These are phyloP conservation scores for Helicoverpa zea DNA, from an alignment of 1,140 invertebrate genomes.

Conservation along the genomic window DNA sequence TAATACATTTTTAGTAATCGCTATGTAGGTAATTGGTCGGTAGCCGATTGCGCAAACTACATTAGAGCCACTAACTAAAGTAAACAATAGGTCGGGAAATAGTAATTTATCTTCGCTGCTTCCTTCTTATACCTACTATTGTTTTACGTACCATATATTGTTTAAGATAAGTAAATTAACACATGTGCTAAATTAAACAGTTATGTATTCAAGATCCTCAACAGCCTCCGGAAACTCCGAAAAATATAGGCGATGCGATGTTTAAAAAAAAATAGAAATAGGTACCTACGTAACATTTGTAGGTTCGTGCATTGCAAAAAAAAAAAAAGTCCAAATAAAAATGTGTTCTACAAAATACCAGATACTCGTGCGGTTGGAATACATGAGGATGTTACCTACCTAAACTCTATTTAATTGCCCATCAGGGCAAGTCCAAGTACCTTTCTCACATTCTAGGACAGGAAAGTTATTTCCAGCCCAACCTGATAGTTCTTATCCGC, in stretches of 20 bases:
- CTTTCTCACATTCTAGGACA: constrained; percentile 15
- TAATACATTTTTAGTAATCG: constrained; percentile 15
- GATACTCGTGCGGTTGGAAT: neutral
- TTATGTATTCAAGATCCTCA: no score
- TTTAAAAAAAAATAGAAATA: no score
- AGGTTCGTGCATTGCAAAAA: no score
- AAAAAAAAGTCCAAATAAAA: no score
- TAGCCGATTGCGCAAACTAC: constrained; percentile 24
- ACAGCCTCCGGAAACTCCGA: no score
- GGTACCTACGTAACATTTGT: no score
- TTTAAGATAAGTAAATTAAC: constrained; percentile 18
- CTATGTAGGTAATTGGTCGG: constrained; percentile 20
- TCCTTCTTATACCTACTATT: constrained; percentile 26
- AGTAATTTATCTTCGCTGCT: constrained; percentile 19
- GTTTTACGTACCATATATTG: constrained; percentile 32
- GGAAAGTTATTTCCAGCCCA: constrained; percentile 6
- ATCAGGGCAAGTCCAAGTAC: neutral
- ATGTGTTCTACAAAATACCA: no score
- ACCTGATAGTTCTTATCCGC: constrained; percentile 30
- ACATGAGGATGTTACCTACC: neutral
- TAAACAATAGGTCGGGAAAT: constrained; percentile 30
- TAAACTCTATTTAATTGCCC: neutral
- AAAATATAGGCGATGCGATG: no score
- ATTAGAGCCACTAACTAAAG: neutral
- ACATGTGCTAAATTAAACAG: neutral